Conservation (phyloP, 2,113 vertebrate genomes). For the Cryptoleucopteryx plumbea region DNA sequence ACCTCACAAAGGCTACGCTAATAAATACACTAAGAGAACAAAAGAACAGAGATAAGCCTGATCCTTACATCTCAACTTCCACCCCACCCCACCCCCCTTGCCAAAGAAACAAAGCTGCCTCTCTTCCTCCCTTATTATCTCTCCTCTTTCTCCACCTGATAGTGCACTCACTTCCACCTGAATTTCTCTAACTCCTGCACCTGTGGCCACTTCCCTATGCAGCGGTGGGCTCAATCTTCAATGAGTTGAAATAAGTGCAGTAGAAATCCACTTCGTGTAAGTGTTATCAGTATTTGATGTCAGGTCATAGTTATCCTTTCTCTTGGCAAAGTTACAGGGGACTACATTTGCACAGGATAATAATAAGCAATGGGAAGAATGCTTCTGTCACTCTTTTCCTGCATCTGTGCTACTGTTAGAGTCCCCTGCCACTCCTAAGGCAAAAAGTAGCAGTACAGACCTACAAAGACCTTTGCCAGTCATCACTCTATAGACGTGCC, state of each 20-base stretch:
- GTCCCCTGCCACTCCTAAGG: not conserved
- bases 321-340: not conserved
- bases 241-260: not conserved
- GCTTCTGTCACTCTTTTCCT: not conserved
- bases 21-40: not conserved
- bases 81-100: too few relatives aligned
- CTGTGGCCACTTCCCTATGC: not conserved
- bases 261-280: not conserved
- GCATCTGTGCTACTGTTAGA: not conserved
- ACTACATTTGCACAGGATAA: not conserved
- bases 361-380: not conserved
- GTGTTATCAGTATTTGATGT: not conserved
- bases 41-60: not conserved
- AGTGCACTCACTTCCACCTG: not conserved
- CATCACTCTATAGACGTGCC: not conserved
- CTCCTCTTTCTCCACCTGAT: not conserved
- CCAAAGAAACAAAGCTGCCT: not conserved
- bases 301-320: not conserved
- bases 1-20: not conserved
- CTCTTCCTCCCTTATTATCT: not conserved
- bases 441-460: not conserved
- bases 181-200: not conserved
- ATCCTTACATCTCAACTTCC: rapidly evolving
- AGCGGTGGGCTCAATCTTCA: not conserved
- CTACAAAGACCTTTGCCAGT: not conserved